Evolutionary conservation across 2,797 vertebrate species (phyloP).

Genomic region (Harpagifer antarcticus): DNA sequence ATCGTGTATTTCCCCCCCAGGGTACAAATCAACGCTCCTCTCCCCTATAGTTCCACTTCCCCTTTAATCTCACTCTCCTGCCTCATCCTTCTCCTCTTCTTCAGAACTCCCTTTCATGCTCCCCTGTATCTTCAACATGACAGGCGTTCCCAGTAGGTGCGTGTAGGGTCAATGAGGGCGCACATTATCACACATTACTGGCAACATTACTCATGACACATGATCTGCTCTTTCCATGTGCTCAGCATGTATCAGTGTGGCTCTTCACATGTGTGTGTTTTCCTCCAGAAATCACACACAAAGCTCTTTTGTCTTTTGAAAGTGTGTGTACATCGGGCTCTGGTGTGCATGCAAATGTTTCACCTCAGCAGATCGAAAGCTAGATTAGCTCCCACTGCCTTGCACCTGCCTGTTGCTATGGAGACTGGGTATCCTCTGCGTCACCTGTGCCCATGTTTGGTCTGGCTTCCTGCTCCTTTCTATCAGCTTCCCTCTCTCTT

Average conservation of each 20-base stretch:
- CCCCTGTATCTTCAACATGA: slow-evolving; percentile 24
- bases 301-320: not conserved
- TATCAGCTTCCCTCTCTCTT: slow-evolving; percentile 29
- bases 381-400: slow-evolving; percentile 70
- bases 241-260: slow-evolving; percentile 1
- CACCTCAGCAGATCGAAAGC: slow-evolving; percentile 69
- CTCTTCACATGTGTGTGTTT: not conserved
- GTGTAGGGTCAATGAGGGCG: slow-evolving; percentile 53
- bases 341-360: slow-evolving; percentile 68
- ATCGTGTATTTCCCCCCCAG: slow-evolving; percentile 36
- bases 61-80: slow-evolving; percentile 53
- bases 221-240: slow-evolving; percentile 14
- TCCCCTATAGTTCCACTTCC: slow-evolving; percentile 28
- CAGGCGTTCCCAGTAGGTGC: slow-evolving; percentile 16
- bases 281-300: not conserved
- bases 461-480: slow-evolving; percentile 73
- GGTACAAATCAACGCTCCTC: slow-evolving; percentile 43
- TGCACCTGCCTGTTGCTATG: slow-evolving; percentile 87
- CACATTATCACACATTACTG: slow-evolving; percentile 38
- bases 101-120: slow-evolving; percentile 44
- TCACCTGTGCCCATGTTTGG: slow-evolving; percentile 84
- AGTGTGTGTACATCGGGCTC: slow-evolving; percentile 13
- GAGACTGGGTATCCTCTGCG: slow-evolving; percentile 86
- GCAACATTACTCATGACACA: not conserved
- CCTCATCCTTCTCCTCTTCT: slow-evolving; percentile 25